These are phyloP conservation scores for Vesta saturnalis DNA, from an alignment of 2,888 invertebrate species.

Conservation along the genomic window DNA sequence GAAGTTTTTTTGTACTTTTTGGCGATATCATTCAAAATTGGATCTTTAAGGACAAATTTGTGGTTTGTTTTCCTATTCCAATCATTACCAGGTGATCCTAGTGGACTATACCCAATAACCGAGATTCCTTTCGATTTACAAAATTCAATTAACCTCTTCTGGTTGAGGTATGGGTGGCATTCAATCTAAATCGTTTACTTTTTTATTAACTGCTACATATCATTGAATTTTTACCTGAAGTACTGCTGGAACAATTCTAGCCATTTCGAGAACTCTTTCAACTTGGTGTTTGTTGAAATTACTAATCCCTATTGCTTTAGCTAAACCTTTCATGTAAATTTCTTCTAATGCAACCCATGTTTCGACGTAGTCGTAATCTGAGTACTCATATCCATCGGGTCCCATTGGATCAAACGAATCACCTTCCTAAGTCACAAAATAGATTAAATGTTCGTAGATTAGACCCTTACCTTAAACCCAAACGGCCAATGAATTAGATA, in stretches of 20 bases:
- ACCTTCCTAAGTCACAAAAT: neutral
- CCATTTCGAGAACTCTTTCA: constrained; percentile 71
- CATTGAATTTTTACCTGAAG: constrained; percentile 63
- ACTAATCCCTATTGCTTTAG: constrained; percentile 80
- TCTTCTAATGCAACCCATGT: constrained; percentile 82
- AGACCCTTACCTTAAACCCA: constrained; percentile 74
- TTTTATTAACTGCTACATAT: neutral
- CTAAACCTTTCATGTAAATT: constrained; percentile 72
- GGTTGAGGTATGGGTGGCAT: constrained; percentile 65
- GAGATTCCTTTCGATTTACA: constrained; percentile 72
- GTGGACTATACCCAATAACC: constrained; percentile 82
- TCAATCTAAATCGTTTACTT: constrained; percentile 72
- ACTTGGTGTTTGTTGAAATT: constrained; percentile 85
- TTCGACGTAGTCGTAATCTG: constrained; percentile 70
- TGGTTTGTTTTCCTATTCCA: neutral
- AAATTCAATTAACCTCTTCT: constrained; percentile 72
- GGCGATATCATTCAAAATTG: constrained; percentile 62
- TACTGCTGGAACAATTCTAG: constrained; percentile 72
- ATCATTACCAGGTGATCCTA: constrained; percentile 85
- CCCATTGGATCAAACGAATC: neutral
- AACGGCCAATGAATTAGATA: constrained; percentile 95
- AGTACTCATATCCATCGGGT: neutral
- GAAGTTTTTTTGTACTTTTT: constrained; percentile 71
- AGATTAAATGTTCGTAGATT: neutral
- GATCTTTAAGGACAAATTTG: neutral